These are phyloP conservation scores for Atta texana DNA, from an alignment of 1,140 invertebrate genomes.

Conservation along the genomic window DNA sequence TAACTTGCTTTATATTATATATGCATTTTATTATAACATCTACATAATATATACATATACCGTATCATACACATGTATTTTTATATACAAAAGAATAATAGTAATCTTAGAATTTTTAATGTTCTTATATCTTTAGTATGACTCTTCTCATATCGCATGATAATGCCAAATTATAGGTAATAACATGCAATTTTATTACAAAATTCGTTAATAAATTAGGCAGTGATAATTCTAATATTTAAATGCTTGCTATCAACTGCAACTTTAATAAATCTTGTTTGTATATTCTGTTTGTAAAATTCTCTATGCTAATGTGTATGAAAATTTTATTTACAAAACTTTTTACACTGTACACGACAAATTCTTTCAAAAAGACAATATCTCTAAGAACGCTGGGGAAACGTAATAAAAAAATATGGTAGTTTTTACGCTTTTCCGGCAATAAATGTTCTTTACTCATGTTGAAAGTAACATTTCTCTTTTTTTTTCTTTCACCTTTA, in stretches of 20 bases:
- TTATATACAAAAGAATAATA: slow-evolving; percentile 72
- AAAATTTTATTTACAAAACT: slow-evolving; percentile 79
- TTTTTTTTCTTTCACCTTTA: not conserved
- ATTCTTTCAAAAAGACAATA: slow-evolving; percentile 61
- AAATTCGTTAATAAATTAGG: slow-evolving; percentile 72
- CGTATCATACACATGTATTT: slow-evolving; percentile 66
- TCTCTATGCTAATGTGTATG: slow-evolving; percentile 69
- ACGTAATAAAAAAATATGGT: slow-evolving; percentile 51
- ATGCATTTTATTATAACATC: slow-evolving; percentile 69
- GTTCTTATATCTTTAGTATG: slow-evolving; percentile 50
- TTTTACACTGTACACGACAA: slow-evolving; percentile 77
- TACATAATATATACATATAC: slow-evolving; percentile 73
- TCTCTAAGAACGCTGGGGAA: slow-evolving; percentile 39
- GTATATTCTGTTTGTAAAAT: slow-evolving; percentile 65
- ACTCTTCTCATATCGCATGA: slow-evolving; percentile 56
- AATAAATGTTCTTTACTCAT: slow-evolving; percentile 36
- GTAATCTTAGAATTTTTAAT: slow-evolving; percentile 51
- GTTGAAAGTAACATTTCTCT: not conserved
- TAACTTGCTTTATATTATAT: slow-evolving; percentile 71
- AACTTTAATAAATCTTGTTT: slow-evolving; percentile 64
- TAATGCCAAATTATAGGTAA: slow-evolving; percentile 65
- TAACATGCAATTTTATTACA: slow-evolving; percentile 63
- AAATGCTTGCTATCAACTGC: slow-evolving; percentile 71
- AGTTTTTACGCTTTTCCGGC: not conserved
- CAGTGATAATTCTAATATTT: slow-evolving; percentile 76